Evolutionary conservation across 2,888 invertebrate species (phyloP).

Genomic region (Scrobipalpa atriplicella): DNA sequence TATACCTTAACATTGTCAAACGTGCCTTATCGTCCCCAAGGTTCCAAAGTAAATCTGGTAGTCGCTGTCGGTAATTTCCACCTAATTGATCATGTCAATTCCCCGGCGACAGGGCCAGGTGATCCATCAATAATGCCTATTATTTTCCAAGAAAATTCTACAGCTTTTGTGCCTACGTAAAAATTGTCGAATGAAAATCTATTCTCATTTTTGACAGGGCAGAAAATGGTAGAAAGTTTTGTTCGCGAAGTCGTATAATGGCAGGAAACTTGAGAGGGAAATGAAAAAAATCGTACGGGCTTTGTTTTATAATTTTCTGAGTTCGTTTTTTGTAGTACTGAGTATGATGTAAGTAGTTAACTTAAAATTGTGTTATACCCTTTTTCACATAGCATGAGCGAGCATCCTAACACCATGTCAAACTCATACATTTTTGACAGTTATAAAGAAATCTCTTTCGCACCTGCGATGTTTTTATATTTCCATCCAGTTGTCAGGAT

Average conservation of each 20-base stretch:
- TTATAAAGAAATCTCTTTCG: no score
- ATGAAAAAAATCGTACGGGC: no score
- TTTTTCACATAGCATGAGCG: no score
- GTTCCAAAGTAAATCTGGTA: constrained; percentile 26
- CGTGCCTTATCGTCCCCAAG: constrained; percentile 15
- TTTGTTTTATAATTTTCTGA: no score
- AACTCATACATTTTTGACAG: no score
- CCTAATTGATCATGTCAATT: constrained; percentile 39
- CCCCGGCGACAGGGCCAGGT: constrained; percentile 34
- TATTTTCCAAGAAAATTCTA: constrained; percentile 27
- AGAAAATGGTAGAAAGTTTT: neutral
- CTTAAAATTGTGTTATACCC: no score
- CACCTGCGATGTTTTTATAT: no score
- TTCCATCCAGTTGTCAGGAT: no score
- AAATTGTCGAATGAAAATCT: neutral
- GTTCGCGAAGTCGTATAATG: neutral
- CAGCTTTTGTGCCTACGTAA: neutral
- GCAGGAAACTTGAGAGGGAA: no score
- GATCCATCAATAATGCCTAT: constrained; percentile 40
- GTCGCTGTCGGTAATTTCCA: constrained; percentile 35
- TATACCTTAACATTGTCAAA: constrained; percentile 11
- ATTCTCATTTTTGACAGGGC: neutral
- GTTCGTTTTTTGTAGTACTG: no score
- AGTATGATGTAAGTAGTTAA: no score
- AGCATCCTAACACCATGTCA: no score